Evolutionary conservation across 1,140 invertebrate species (phyloP).

Genomic region (Brachionus koreanus): DNA sequence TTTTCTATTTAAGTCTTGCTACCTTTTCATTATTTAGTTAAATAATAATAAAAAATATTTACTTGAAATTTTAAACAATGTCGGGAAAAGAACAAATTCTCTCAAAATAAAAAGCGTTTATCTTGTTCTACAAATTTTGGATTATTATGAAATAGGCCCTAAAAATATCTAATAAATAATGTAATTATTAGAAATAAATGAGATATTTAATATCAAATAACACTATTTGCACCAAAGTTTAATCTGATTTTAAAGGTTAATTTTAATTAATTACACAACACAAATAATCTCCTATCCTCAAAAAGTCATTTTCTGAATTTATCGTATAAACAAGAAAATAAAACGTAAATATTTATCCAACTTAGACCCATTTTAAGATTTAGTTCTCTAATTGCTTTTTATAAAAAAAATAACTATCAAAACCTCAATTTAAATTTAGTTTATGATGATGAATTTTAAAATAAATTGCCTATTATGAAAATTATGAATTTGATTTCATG

Average conservation of each 20-base stretch:
- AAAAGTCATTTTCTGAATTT: background rate
- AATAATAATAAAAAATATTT: conserved; percentile 1
- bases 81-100: background rate
- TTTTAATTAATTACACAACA: conserved; percentile 4
- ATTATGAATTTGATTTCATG: background rate
- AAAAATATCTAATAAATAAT: conserved; percentile 29
- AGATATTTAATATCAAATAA: conserved; percentile 16
- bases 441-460: background rate
- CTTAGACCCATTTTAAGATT: background rate
- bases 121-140: background rate
- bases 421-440: background rate
- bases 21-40: background rate
- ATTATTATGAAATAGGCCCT: background rate
- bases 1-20: background rate
- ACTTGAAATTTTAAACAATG: background rate
- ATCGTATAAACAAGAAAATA: conserved; percentile 5
- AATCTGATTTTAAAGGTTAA: background rate
- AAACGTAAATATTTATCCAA: background rate
- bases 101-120: background rate
- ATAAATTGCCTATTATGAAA: background rate
- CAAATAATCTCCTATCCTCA: background rate
- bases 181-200: conserved; percentile 24
- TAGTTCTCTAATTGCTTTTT: background rate
- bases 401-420: background rate
- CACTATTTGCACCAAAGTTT: background rate